Percentiles rank a stretch among this genome's conserved stretches.
phyloP scores from a whole-genome alignment of 2,888 invertebrate genomes.

The Agriopis leucophaearia region DNA sequence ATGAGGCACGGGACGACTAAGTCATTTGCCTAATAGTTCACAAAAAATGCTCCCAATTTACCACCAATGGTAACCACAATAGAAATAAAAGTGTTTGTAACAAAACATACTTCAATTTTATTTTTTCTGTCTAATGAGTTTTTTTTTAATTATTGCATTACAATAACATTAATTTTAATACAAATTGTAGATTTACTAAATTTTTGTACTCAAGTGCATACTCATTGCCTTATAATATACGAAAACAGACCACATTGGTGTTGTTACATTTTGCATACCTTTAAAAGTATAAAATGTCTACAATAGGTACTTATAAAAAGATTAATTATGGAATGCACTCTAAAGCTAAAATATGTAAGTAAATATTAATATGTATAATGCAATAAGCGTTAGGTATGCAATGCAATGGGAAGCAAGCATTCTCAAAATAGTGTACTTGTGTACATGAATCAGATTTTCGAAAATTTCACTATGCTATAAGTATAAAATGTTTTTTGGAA shows the following conservation, averaged over 20 bases:
- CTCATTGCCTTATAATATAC: conserved; percentile 56
- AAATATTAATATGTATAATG: neutral
- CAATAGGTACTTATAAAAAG: neutral
- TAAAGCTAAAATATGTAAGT: conserved; percentile 10
- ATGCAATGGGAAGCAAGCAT: neutral
- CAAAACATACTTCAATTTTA: conserved; percentile 81
- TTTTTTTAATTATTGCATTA: conserved; percentile 60
- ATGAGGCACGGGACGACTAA: no score
- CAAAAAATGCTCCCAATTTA: no score
- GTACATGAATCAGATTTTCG: neutral
- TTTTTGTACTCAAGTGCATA: conserved; percentile 82
- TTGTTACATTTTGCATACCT: neutral
- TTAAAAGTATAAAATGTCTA: neutral
- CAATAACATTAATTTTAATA: conserved; percentile 55
- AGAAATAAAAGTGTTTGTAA: conserved; percentile 62
- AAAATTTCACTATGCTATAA: neutral
- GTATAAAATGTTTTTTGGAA: no score
- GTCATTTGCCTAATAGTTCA: no score
- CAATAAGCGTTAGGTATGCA: neutral
- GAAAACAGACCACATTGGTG: conserved; percentile 39
- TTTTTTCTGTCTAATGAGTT: conserved; percentile 68
- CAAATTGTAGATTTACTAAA: conserved; percentile 57
- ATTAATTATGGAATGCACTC: conserved; percentile 25
- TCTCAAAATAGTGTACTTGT: neutral
- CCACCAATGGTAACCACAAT: neutral